Evolutionary conservation across 1,140 invertebrate species (phyloP), one percentile per base, ranked within the genome.

Genomic region (Potamilus streckersoni): DNA sequence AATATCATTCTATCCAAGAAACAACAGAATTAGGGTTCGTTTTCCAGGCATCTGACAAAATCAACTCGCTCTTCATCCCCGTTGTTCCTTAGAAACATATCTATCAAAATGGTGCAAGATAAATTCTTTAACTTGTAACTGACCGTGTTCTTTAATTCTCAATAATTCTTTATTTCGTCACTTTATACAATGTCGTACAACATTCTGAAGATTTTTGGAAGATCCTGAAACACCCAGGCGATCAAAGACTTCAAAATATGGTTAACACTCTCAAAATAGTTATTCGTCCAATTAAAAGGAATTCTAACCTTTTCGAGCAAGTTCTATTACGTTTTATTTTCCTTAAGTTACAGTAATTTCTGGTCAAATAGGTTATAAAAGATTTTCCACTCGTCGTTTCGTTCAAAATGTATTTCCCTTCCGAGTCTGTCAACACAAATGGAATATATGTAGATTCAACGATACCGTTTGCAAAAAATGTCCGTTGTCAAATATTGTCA

Each of bases 61-160:
- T 2, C 56, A 19, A 56, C 57, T 64, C 38, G 57, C 20, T 17
- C 63, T 27, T 23, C 31, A 60, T 31, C 58, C 17, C 57, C 64
- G 19, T n/a, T 20, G 12, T 69, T 74, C 73, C 63, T 74, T 61
- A 19, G 66, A 62, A 12, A 68, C 63, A 20, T n/a, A 31, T 75
- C 73, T 16, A 27, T 38, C 2, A 23, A 2, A 20, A 20, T 8
- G 27, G 23, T 23, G 16, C 17, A 19, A 23, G 5, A 27, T 16
- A 0, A 23, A 0, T 60, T n/a, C 15, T 13, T 12, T 16, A 60
- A 49, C 20, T 38, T 15, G 15, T 71, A 61, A 60, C 16, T 20
- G 5, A 58, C 57, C 59, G 27, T 19, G 38, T 60, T 27, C 23
- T 2, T 23, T 23, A 23, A 23, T 23, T 23, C 23, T 23, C 23